A percentile compares a stretch with the other conserved stretches of the same genome.
These are phyloP conservation scores for Erythrocercus mccallii DNA, from an alignment of 2,113 vertebrate genomes.

Conservation along the genomic window DNA sequence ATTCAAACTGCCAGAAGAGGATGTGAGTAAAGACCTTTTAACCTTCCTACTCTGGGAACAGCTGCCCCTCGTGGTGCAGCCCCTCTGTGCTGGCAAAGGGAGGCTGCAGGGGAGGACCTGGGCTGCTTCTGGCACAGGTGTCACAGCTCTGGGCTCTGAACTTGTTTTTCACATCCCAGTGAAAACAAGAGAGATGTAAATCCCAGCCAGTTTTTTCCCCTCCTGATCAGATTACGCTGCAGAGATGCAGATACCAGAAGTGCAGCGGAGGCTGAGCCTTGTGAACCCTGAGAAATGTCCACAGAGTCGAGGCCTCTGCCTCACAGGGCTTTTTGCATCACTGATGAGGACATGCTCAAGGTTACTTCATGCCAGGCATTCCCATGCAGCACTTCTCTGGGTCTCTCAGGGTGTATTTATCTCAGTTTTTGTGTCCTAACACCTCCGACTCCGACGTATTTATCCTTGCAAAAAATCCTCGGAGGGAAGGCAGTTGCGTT, in stretches of 20 bases:
- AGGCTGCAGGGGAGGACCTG: background rate
- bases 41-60: background rate
- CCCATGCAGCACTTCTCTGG: background rate
- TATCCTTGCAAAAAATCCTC: constrained; percentile 10
- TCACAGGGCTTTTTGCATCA: background rate
- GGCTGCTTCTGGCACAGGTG: background rate
- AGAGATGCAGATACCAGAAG: background rate
- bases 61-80: accelerated
- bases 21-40: background rate
- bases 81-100: background rate
- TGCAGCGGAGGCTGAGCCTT: background rate
- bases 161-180: background rate
- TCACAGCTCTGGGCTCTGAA: background rate
- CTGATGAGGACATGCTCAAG: constrained; percentile 25
- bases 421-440: background rate
- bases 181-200: background rate
- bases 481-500: constrained; percentile 3
- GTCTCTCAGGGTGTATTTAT: constrained; percentile 43
- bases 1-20: background rate
- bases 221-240: background rate
- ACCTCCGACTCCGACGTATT: background rate
- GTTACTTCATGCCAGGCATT: background rate
- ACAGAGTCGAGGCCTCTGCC: background rate
- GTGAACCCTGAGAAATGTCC: background rate
- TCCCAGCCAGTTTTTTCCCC: background rate